These are phyloP conservation scores for Semnornis frantzii DNA, from an alignment of 2,113 vertebrate species.

Conservation along the genomic window DNA sequence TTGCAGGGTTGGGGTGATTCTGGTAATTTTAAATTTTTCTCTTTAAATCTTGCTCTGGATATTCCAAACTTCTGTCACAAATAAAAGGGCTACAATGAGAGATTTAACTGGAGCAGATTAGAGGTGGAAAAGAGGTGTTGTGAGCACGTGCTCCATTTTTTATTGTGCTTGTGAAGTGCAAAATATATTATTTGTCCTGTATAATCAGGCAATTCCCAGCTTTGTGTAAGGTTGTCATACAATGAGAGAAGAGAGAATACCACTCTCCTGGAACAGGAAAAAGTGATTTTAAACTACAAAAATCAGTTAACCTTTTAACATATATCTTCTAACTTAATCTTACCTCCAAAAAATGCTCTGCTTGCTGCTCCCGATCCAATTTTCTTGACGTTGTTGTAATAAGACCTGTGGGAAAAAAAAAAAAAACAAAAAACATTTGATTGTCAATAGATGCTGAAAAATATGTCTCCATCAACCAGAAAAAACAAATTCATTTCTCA, in stretches of 20 bases:
- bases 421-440: constrained; percentile 61
- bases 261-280: neutral
- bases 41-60: neutral
- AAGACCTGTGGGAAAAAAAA: constrained; percentile 82
- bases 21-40: neutral
- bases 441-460: constrained; percentile 43
- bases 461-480: neutral
- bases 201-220: neutral
- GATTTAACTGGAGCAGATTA: neutral
- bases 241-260: neutral
- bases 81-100: neutral
- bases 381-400: constrained; percentile 94
- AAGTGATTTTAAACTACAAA: neutral
- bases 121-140: neutral
- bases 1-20: neutral
- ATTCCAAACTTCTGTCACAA: neutral
- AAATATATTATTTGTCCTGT: neutral
- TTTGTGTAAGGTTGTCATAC: neutral
- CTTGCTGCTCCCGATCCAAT: constrained; percentile 94
- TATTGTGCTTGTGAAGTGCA: neutral
- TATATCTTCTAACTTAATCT: constrained; percentile 15
- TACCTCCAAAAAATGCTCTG: constrained; percentile 95
- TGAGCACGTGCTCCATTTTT: neutral
- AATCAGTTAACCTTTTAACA: neutral
- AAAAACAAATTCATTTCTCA: constrained; percentile 30